phyloP scores from a whole-genome alignment of 2,113 vertebrate genomes.

The Dunckerocampus dactyliophorus region DNA sequence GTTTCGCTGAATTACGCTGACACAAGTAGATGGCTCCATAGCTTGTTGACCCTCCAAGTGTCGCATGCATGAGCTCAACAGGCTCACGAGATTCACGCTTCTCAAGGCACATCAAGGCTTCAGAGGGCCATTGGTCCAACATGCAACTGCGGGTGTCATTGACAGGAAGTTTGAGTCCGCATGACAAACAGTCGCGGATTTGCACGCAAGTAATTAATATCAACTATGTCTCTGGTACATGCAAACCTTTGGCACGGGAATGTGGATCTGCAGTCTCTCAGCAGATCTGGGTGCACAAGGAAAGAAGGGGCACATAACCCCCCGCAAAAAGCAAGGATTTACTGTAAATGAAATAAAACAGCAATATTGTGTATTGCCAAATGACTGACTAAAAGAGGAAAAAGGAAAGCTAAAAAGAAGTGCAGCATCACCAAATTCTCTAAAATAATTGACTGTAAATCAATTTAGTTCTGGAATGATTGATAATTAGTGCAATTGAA shows the following conservation, averaged over 20 bases:
- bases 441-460: neutral
- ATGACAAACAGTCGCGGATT: constrained; percentile 62
- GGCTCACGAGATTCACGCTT: constrained; percentile 32
- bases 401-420: neutral
- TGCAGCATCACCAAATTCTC: no score
- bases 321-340: no score
- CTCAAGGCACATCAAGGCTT: constrained; percentile 18
- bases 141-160: constrained; percentile 21
- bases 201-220: constrained; percentile 29
- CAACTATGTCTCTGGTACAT: neutral
- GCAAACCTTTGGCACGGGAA: neutral
- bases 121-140: constrained; percentile 49
- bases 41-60: constrained; percentile 1
- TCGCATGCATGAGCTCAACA: constrained; percentile 27
- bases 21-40: neutral
- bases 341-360: neutral
- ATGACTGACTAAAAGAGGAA: neutral
- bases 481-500: constrained; percentile 4
- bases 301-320: no score
- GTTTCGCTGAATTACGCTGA: neutral
- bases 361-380: neutral
- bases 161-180: constrained; percentile 41
- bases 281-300: constrained; percentile 22
- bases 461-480: neutral
- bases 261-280: constrained; percentile 24